phyloP scores from a whole-genome alignment of 2,797 vertebrate species.

The Caiman crocodilus region DNA sequence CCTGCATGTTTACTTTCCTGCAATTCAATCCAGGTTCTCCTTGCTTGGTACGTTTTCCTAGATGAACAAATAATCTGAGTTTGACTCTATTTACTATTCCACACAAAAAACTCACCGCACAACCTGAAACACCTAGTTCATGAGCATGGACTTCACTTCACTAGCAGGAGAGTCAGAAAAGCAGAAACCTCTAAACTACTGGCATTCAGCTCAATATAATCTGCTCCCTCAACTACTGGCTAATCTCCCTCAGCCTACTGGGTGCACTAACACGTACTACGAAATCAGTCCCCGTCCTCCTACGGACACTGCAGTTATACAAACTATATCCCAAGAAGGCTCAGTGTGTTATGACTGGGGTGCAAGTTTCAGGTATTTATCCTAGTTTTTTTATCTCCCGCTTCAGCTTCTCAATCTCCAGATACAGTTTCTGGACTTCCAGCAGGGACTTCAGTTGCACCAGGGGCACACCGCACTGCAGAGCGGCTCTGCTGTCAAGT shows the following conservation, averaged over 20 bases:
- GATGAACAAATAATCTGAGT: neutral
- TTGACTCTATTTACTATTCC: neutral
- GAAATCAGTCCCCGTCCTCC: neutral
- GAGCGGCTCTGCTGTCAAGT: fast-evolving
- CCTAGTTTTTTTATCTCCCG: neutral
- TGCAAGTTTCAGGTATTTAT: fast-evolving
- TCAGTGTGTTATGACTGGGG: fast-evolving
- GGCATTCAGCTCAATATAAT: neutral
- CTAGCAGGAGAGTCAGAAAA: neutral
- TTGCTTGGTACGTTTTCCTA: neutral
- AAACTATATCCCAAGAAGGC: fast-evolving
- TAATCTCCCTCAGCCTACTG: neutral
- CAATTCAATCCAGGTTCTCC: neutral
- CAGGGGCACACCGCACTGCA: neutral
- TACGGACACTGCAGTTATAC: fast-evolving
- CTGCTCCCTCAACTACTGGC: fast-evolving
- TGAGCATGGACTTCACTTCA: neutral
- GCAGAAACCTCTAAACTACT: neutral
- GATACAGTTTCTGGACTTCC: slow-evolving; percentile 53
- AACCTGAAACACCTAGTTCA: fast-evolving
- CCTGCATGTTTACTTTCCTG: neutral
- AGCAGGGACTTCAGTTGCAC: slow-evolving; percentile 42
- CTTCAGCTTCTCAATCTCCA: slow-evolving; percentile 57
- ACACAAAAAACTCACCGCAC: neutral
- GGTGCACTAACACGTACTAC: neutral